phyloP scores from a whole-genome alignment of 2,797 vertebrate genomes.

The Kryptopterus vitreolus region DNA sequence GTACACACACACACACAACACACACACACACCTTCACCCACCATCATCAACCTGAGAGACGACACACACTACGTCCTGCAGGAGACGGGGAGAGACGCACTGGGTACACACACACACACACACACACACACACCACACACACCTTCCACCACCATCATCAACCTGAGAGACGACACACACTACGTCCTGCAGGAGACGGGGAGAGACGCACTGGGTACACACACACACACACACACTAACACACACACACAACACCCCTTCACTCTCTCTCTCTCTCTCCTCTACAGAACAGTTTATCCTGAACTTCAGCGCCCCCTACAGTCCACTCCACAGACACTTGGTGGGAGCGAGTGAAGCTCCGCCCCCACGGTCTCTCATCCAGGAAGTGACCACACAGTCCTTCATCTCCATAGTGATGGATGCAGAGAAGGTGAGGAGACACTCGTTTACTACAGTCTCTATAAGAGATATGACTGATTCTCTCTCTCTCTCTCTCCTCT shows the following conservation, averaged over 20 bases:
- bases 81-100: too few species aligned
- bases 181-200: constrained; percentile 82
- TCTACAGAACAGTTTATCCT: constrained; percentile 86
- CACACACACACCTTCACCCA: too few species aligned
- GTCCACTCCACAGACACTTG: constrained; percentile 86
- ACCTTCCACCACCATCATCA: constrained; percentile 67
- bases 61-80: too few species aligned
- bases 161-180: constrained; percentile 89
- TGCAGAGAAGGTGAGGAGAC: constrained; percentile 73
- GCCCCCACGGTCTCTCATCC: constrained; percentile 70
- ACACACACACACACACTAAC: neutral
- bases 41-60: too few species aligned
- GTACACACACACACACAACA: constrained; percentile 65
- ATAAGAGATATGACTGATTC: neutral
- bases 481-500: constrained; percentile 4
- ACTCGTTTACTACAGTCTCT: neutral
- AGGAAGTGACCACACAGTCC: constrained; percentile 84
- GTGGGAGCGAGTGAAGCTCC: constrained; percentile 69
- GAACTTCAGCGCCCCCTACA: constrained; percentile 91
- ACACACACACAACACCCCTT: too few species aligned
- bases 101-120: too few species aligned
- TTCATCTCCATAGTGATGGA: constrained; percentile 82
- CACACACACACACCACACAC: too few species aligned
- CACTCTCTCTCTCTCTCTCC: neutral
- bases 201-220: constrained; percentile 81